Evolutionary conservation across 2,113 vertebrate genomes (phyloP).

Genomic region (Melanotaenia duboulayi): DNA sequence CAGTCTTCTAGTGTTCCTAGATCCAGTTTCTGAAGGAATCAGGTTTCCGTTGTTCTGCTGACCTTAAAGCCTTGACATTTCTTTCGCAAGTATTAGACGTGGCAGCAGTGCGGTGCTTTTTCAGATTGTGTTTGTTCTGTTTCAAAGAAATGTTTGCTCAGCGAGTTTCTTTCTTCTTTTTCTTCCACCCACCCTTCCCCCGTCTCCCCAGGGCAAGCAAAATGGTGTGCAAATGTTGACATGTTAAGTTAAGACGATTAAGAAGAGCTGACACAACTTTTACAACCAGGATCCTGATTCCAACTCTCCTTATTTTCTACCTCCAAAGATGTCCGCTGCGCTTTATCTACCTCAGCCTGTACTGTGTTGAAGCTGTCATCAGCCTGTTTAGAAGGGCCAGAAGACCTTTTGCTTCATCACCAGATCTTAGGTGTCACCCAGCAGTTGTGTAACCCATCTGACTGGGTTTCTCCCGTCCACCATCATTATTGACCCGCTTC

Average conservation of each 20-base stretch:
- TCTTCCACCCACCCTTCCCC: background rate
- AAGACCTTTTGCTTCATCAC: slow-evolving; percentile 14
- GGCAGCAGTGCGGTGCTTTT: background rate
- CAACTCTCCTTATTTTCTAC: slow-evolving; percentile 20
- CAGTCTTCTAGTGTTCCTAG: too few relatives aligned
- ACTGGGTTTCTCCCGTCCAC: slow-evolving; percentile 12
- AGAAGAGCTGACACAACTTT: slow-evolving; percentile 37
- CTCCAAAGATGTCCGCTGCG: slow-evolving; percentile 3
- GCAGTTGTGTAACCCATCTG: background rate
- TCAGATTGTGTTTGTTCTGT: background rate
- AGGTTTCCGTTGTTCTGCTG: background rate
- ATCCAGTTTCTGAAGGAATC: slow-evolving; percentile 16
- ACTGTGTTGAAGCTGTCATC: slow-evolving; percentile 19
- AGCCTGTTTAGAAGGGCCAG: background rate
- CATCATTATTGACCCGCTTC: background rate
- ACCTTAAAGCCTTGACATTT: background rate
- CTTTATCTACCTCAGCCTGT: slow-evolving; percentile 39
- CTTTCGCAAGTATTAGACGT: slow-evolving; percentile 12
- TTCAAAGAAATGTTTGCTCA: background rate
- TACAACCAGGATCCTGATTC: background rate
- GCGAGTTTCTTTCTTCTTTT: background rate
- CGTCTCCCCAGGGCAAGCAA: slow-evolving; percentile 1
- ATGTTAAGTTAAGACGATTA: background rate
- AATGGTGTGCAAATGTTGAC: slow-evolving; percentile 1
- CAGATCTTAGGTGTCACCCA: slow-evolving; percentile 15